Conservation (phyloP, 2,797 vertebrate species). For the Coregonus suidteri region DNA sequence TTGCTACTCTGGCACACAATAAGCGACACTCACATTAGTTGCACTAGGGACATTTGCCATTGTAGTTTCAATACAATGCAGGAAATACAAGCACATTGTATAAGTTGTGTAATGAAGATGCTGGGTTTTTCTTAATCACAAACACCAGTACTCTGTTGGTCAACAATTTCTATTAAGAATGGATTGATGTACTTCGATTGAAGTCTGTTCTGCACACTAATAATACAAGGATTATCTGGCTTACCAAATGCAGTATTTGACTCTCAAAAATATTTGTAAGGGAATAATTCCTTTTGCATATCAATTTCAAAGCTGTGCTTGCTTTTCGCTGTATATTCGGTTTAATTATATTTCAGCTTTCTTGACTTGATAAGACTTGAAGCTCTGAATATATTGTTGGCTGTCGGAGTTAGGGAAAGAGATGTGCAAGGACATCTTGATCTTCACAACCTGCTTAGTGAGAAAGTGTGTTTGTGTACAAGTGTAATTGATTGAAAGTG, state of each 20-base stretch:
- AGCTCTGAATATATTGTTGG: background rate
- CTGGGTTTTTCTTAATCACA: conserved; percentile 24
- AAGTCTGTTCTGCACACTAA: conserved; percentile 51
- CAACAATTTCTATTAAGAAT: conserved; percentile 34
- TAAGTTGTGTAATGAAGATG: conserved; percentile 5
- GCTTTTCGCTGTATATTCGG: conserved; percentile 37
- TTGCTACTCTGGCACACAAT: conserved; percentile 22
- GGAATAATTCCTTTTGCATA: conserved; percentile 61
- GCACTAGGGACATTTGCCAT: conserved; percentile 35
- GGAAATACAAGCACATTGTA: conserved; percentile 17
- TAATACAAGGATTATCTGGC: conserved; percentile 57
- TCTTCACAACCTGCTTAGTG: background rate
- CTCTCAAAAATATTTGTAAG: conserved; percentile 44
- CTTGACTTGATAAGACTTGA: conserved; percentile 31
- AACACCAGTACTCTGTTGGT: conserved; percentile 22
- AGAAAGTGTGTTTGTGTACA: background rate
- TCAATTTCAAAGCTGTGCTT: conserved; percentile 58
- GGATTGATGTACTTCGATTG: conserved; percentile 47
- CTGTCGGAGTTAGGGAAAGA: background rate
- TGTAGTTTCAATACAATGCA: conserved; percentile 39
- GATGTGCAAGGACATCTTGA: background rate
- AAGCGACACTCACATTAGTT: conserved; percentile 5
- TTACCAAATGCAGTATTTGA: conserved; percentile 54
- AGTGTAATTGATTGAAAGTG: background rate
- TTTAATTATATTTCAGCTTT: conserved; percentile 51